Base-by-base conservation (phyloP, 2,797 vertebrate species). In the Capromys pilorides region DNA sequence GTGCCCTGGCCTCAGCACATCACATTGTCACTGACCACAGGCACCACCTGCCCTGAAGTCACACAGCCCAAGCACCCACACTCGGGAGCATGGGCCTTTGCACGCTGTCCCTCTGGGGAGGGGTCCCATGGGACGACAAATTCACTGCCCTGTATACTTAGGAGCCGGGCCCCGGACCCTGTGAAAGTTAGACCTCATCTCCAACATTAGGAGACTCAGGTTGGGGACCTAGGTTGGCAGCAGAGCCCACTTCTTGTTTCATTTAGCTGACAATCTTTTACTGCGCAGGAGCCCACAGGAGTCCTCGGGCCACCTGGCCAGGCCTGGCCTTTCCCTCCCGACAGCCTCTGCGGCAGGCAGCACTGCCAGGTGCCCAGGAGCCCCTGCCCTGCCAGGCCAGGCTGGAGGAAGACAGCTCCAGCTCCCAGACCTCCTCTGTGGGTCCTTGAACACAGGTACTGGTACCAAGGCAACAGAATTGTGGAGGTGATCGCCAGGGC, bases 191-290 rank as follows among this genome's bases (percentile, higher is more conserved):
- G 1, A 14, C 78, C 69, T 78, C 82, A 0, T 1, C 14, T 78
- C 31, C 28, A 45, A 33, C 49, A 26, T n/a, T 26, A 33, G 31
- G 28, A 12, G 21, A 36, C 24, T 26, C 4, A 1, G 19, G 83
- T 12, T 51, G 62, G 19, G 33, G 57, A 36, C 61, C 13, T 4
- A 28, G 80, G 3, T 41, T 36, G 9, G 80, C 1, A 12, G 11
- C 26, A 41, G 57, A 28, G n/a, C 21, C 18, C 41, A 6, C 45
- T 45, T 45, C n/a, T 95, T 92, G 93, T 97, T 98, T 98, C 97
- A 97, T 98, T 98, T 96, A 93, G 97, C 97, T 96, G 97, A 96
- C 97, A 69, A 97, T 97, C 95, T 95, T 96, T 97, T 91, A 94
- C 28, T 82, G 92, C 89, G 90, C 97, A 28, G 97, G 78, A 28